A percentile compares a stretch with the other conserved stretches of the same genome.
Conservation (phyloP, 2,113 vertebrate species). For the Ophthalmolycus amberensis region DNA sequence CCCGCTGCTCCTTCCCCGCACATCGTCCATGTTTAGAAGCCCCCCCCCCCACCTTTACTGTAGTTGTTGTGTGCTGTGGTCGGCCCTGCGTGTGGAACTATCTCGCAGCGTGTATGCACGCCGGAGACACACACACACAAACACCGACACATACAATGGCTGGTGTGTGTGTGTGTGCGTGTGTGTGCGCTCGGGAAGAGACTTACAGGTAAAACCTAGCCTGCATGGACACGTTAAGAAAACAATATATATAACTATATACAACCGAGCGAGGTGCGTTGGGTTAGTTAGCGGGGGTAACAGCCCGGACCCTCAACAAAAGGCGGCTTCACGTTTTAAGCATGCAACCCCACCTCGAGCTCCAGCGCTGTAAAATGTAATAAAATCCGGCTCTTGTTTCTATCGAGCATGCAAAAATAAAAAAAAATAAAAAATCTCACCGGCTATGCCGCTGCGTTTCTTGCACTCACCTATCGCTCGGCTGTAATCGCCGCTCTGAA, state of each 20-base stretch:
- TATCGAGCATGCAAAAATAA: not conserved
- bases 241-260: not conserved
- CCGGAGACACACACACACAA: slow-evolving; percentile 21
- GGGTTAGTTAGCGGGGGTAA: slow-evolving; percentile 9
- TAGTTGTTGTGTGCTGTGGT: slow-evolving; percentile 38
- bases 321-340: slow-evolving; percentile 55
- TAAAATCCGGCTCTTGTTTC: not conserved
- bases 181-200: not conserved
- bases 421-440: not conserved
- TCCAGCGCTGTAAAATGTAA: slow-evolving; percentile 21
- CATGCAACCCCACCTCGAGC: slow-evolving; percentile 54
- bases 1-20: slow-evolving; percentile 25
- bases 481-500: slow-evolving; percentile 48
- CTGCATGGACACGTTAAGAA: not conserved
- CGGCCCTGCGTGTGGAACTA: slow-evolving; percentile 52
- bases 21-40: slow-evolving; percentile 22
- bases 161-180: slow-evolving; percentile 32
- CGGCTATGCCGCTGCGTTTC: not conserved
- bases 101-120: slow-evolving; percentile 58
- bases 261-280: slow-evolving; percentile 1
- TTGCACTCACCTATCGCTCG: slow-evolving; percentile 63
- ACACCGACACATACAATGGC: slow-evolving; percentile 37
- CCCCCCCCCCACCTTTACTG: not conserved
- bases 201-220: slow-evolving; percentile 3
- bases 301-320: slow-evolving; percentile 63